Evolutionary conservation across 2,113 vertebrate species (phyloP).

Genomic region (Euleptes europaea): DNA sequence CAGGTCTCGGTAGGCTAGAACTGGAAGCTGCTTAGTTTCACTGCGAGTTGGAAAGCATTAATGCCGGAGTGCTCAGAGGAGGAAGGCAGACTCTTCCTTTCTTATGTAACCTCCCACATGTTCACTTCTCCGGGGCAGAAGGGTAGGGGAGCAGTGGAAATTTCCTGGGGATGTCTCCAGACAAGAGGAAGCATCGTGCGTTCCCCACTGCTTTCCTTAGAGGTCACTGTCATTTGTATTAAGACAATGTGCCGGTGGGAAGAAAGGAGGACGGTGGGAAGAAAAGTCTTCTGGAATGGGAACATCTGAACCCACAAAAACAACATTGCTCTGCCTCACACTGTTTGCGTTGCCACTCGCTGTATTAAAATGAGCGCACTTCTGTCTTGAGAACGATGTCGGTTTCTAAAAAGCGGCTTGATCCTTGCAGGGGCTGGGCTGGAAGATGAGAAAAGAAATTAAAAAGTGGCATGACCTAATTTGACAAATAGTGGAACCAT

Average conservation of each 20-base stretch:
- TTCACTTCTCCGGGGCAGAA: background rate
- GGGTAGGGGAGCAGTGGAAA: background rate
- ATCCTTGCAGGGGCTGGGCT: background rate
- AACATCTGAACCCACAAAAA: background rate
- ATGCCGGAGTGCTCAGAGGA: background rate
- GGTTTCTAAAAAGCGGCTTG: background rate
- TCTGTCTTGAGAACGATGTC: background rate
- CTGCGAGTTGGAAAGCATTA: background rate
- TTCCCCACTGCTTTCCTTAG: background rate
- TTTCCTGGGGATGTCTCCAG: background rate
- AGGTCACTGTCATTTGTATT: background rate
- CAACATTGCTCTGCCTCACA: background rate
- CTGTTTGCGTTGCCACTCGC: slow-evolving; percentile 45
- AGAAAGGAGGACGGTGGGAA: background rate
- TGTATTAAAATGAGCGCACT: background rate
- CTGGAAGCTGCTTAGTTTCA: background rate
- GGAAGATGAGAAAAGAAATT: slow-evolving; percentile 38
- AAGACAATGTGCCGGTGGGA: background rate
- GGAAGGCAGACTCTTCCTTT: background rate
- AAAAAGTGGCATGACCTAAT: slow-evolving; percentile 63
- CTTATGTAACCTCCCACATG: slow-evolving; percentile 11
- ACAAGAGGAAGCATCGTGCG: background rate
- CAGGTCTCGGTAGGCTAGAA: background rate
- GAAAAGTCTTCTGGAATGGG: background rate
- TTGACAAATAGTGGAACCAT: slow-evolving; percentile 55